Conservation (phyloP, 2,113 vertebrate species). For the Ophthalmolycus amberensis region DNA sequence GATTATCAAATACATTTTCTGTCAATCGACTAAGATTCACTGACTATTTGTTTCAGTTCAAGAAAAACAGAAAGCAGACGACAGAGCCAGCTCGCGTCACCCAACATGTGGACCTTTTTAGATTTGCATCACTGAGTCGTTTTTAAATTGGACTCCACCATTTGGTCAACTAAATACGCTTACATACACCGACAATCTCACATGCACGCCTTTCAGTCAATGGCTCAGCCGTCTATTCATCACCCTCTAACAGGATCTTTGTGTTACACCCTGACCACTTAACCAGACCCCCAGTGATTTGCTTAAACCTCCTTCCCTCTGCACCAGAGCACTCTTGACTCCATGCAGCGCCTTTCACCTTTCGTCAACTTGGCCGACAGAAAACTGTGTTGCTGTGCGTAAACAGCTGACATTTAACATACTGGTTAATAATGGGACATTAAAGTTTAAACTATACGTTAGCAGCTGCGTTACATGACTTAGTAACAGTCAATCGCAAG, state of each 20-base stretch:
- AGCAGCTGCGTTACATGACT: not conserved
- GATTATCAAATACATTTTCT: not conserved
- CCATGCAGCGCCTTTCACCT: not conserved
- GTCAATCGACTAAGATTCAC: not conserved
- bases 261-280: constrained; percentile 60
- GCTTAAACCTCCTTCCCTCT: constrained; percentile 3
- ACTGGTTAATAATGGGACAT: not conserved
- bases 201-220: not conserved
- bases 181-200: constrained; percentile 12
- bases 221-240: constrained; percentile 53
- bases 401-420: not conserved
- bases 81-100: not conserved
- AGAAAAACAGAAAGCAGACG: not conserved
- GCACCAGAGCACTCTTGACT: not conserved
- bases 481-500: not conserved
- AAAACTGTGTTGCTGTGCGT: not conserved
- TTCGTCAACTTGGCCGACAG: not conserved
- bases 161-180: constrained; percentile 55
- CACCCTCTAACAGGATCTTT: constrained; percentile 70
- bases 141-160: constrained; percentile 55
- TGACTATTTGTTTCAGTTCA: not conserved
- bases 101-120: constrained; percentile 35
- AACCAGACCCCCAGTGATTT: constrained; percentile 47
- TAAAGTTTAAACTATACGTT: not conserved
- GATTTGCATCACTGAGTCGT: constrained; percentile 41